These are phyloP conservation scores for Hyppa rectilinea DNA, from an alignment of 2,888 invertebrate species.

Conservation along the genomic window DNA sequence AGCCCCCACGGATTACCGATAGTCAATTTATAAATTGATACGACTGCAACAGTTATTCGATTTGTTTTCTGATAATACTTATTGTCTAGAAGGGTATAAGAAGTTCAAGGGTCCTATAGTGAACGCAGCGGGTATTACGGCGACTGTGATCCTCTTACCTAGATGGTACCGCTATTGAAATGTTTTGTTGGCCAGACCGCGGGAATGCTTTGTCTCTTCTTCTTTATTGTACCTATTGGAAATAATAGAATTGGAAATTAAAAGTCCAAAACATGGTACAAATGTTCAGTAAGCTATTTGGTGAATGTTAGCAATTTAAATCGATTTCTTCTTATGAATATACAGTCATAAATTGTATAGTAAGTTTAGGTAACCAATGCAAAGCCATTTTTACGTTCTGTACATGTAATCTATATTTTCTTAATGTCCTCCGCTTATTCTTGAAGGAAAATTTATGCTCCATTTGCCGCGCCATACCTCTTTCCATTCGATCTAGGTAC, in stretches of 20 bases:
- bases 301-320: constrained; percentile 28
- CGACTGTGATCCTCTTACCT: constrained; percentile 84
- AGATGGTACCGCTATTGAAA: constrained; percentile 77
- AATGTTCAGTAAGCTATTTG: background rate
- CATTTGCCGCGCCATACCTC: constrained; percentile 82
- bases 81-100: constrained; percentile 58
- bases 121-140: constrained; percentile 76
- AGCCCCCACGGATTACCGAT: constrained; percentile 52
- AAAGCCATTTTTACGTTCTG: constrained; percentile 76
- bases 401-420: constrained; percentile 84
- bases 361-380: constrained; percentile 68
- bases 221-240: constrained; percentile 42
- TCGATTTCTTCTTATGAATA: constrained; percentile 31
- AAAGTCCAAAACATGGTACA: background rate
- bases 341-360: constrained; percentile 65
- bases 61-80: constrained; percentile 46
- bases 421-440: constrained; percentile 83
- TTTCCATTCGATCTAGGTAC: constrained; percentile 78
- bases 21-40: constrained; percentile 57
- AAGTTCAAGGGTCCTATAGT: constrained; percentile 68
- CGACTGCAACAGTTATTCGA: constrained; percentile 49
- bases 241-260: constrained; percentile 28
- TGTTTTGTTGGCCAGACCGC: constrained; percentile 66
- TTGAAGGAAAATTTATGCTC: constrained; percentile 85
- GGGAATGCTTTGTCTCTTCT: constrained; percentile 52